phyloP scores from a whole-genome alignment of 2,888 invertebrate genomes.

The Pomacea canaliculata region DNA sequence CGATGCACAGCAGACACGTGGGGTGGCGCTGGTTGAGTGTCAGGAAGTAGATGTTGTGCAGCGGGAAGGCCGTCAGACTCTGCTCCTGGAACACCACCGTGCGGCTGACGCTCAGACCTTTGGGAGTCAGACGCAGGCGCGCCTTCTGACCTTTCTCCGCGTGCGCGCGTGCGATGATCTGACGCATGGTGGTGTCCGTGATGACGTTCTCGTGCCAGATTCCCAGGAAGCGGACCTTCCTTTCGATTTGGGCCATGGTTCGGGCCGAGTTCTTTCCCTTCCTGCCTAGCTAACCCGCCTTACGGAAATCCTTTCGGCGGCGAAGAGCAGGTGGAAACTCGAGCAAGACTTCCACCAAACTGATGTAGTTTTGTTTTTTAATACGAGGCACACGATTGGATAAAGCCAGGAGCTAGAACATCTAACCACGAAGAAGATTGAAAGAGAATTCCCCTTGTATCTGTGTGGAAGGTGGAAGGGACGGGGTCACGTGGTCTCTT shows the following conservation, averaged over 20 bases:
- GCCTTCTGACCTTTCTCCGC: constrained; percentile 48
- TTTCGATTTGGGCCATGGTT: constrained; percentile 23
- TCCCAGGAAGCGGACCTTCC: constrained; percentile 48
- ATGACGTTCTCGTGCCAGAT: constrained; percentile 46
- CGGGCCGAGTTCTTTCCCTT: neutral
- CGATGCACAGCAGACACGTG: constrained; percentile 47
- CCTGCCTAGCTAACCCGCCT: too few relatives aligned
- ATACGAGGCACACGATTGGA: too few relatives aligned
- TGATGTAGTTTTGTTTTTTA: too few relatives aligned
- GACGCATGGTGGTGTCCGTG: constrained; percentile 41
- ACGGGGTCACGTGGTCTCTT: too few relatives aligned
- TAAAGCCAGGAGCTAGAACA: too few relatives aligned
- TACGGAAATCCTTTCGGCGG: too few relatives aligned
- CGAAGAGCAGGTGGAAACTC: too few relatives aligned
- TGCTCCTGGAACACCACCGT: constrained; percentile 27
- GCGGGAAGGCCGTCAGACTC: constrained; percentile 38
- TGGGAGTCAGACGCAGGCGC: constrained; percentile 40
- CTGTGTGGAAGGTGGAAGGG: too few relatives aligned
- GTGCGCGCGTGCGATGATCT: constrained; percentile 39
- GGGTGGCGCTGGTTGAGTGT: constrained; percentile 46
- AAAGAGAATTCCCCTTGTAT: too few relatives aligned
- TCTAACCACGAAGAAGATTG: too few relatives aligned
- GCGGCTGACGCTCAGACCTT: constrained; percentile 40
- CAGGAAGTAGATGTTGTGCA: constrained; percentile 44
- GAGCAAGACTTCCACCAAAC: too few relatives aligned